phyloP scores from a whole-genome alignment of 2,113 vertebrate genomes.

The Aepyceros melampus region DNA sequence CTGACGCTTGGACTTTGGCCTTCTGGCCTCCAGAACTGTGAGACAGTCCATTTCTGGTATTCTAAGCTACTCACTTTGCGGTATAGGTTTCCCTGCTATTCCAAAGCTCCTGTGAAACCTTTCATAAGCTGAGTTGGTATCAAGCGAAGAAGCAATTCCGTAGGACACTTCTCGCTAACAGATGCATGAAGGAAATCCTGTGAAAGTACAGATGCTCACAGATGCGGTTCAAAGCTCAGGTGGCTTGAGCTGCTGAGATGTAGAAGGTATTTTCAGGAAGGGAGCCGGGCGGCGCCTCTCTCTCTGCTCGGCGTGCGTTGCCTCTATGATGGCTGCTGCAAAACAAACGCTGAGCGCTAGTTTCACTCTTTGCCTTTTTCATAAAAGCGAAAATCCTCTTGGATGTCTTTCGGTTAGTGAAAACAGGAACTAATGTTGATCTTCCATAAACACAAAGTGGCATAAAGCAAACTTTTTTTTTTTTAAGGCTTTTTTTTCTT shows the following conservation, averaged over 20 bases:
- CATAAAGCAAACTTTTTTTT: neutral
- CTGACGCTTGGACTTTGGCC: neutral
- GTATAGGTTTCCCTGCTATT: neutral
- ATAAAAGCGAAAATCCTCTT: neutral
- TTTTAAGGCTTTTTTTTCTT: neutral
- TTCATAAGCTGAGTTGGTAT: neutral
- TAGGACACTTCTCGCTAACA: neutral
- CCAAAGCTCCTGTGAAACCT: neutral
- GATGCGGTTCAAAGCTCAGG: neutral
- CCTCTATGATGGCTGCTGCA: neutral
- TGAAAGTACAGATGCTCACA: neutral
- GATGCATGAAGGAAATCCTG: neutral
- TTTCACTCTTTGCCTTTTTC: neutral
- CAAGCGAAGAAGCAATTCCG: neutral
- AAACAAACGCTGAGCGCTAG: neutral
- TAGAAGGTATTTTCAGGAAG: neutral
- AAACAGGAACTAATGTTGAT: neutral
- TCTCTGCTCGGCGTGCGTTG: neutral
- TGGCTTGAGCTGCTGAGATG: neutral
- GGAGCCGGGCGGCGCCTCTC: neutral
- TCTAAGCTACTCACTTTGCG: neutral
- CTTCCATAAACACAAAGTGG: neutral
- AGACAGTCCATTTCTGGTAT: neutral
- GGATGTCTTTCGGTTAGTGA: neutral
- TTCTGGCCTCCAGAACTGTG: neutral